phyloP scores from a whole-genome alignment of 2,113 vertebrate species.

The Corythornis vintsioides region DNA sequence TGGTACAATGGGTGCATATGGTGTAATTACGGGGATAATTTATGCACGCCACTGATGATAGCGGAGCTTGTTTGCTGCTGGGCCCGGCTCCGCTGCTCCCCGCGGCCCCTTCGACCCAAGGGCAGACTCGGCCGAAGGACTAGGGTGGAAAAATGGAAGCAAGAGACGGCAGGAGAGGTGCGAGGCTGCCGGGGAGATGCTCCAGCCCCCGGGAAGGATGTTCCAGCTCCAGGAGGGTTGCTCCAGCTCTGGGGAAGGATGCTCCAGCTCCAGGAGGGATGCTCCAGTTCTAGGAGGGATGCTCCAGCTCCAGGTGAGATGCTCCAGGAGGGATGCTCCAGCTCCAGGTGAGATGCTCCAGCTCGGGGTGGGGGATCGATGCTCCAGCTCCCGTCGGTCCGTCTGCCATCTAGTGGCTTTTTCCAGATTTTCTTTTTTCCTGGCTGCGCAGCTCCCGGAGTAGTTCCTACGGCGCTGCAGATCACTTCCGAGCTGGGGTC shows the following conservation, averaged over 20 bases:
- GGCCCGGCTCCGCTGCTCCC: neutral
- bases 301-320: neutral
- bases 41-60: neutral
- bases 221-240: neutral
- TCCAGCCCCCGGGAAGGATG: neutral
- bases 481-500: accelerated
- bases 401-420: slow-evolving; percentile 15
- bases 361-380: neutral
- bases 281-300: neutral
- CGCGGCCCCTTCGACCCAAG: neutral
- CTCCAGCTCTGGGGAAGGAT: neutral
- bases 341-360: neutral
- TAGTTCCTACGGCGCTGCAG: neutral
- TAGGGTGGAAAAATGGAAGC: neutral
- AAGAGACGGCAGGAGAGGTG: neutral
- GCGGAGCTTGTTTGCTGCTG: neutral
- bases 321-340: neutral
- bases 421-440: neutral
- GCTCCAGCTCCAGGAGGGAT: neutral
- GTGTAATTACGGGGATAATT: neutral
- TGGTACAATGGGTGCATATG: neutral
- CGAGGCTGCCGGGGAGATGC: neutral
- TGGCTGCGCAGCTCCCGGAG: neutral
- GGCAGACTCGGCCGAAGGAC: neutral
- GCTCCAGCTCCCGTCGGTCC: neutral